These are phyloP conservation scores for Spondyliosoma cantharus DNA, from an alignment of 2,797 vertebrate genomes.

Conservation along the genomic window DNA sequence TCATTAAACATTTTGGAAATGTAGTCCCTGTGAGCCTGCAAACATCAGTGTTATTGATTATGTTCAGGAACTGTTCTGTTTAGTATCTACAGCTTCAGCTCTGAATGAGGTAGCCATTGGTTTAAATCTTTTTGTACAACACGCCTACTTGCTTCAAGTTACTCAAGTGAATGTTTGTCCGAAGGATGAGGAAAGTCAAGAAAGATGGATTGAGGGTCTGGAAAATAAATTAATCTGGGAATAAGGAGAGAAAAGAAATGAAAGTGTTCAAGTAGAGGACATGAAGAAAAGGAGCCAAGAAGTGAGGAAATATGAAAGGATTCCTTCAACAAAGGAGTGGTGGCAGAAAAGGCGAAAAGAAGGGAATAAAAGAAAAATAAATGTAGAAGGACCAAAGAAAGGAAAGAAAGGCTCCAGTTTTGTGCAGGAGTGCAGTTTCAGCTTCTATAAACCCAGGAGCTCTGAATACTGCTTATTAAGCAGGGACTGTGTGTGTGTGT, in stretches of 20 bases:
- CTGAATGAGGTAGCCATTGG: background rate
- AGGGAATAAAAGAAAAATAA: conserved; percentile 50
- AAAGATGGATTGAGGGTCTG: conserved; percentile 5
- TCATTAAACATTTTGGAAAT: background rate
- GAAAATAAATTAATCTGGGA: conserved; percentile 28
- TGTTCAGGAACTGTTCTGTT: background rate
- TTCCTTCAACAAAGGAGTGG: conserved; percentile 39
- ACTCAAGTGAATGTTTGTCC: conserved; percentile 18
- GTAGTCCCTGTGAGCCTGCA: background rate
- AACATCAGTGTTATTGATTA: background rate
- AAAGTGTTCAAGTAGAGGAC: conserved; percentile 27
- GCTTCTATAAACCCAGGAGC: conserved; percentile 81
- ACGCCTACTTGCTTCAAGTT: background rate
- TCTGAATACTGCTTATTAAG: conserved; percentile 85
- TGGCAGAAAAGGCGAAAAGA: conserved; percentile 26
- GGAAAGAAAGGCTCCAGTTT: conserved; percentile 60
- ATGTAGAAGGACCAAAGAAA: conserved; percentile 44
- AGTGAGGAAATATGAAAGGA: conserved; percentile 11
- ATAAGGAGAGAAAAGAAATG: conserved; percentile 34
- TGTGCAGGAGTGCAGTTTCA: conserved; percentile 82
- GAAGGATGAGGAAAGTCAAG: conserved; percentile 12
- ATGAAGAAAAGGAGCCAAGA: conserved; percentile 3
- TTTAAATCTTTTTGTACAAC: background rate
- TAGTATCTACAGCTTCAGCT: background rate
- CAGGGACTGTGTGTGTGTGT: conserved; percentile 64